phyloP scores from a whole-genome alignment of 2,113 vertebrate genomes.

The Pholis gunnellus region DNA sequence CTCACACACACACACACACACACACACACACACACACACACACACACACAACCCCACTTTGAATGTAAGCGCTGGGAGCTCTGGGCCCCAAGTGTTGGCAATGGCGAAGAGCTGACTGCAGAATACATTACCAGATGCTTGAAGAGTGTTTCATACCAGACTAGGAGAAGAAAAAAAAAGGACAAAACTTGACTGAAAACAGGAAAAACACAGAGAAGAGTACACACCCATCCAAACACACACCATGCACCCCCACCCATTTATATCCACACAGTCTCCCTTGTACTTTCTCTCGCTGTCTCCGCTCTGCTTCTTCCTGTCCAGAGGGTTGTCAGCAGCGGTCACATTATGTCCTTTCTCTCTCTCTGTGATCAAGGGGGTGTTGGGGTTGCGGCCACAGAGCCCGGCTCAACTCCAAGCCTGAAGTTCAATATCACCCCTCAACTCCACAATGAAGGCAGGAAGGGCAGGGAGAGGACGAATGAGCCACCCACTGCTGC shows the following conservation, averaged over 20 bases:
- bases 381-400: slow-evolving; percentile 48
- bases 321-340: slow-evolving; percentile 70
- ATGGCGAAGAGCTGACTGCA: slow-evolving; percentile 52
- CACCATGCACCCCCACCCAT: slow-evolving; percentile 56
- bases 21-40: slow-evolving; percentile 26
- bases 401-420: slow-evolving; percentile 77
- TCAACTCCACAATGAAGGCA: slow-evolving; percentile 75
- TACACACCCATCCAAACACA: slow-evolving; percentile 66
- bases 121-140: slow-evolving; percentile 77
- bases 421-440: slow-evolving; percentile 77
- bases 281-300: slow-evolving; percentile 48
- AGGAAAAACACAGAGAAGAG: slow-evolving; percentile 69
- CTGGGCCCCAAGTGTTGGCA: slow-evolving; percentile 65
- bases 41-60: slow-evolving; percentile 44
- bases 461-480: slow-evolving; percentile 81
- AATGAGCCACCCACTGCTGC: slow-evolving; percentile 78
- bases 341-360: slow-evolving; percentile 70
- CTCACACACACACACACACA: slow-evolving; percentile 16
- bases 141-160: slow-evolving; percentile 59
- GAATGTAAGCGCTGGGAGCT: slow-evolving; percentile 55
- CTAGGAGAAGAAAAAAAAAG: slow-evolving; percentile 14
- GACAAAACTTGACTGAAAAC: slow-evolving; percentile 66
- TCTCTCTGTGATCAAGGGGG: slow-evolving; percentile 63
- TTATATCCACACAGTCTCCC: slow-evolving; percentile 24
- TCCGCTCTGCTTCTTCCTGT: slow-evolving; percentile 71